Evolutionary conservation across 2,113 vertebrate species (phyloP).

Genomic region (Monarcha castaneiventris): DNA sequence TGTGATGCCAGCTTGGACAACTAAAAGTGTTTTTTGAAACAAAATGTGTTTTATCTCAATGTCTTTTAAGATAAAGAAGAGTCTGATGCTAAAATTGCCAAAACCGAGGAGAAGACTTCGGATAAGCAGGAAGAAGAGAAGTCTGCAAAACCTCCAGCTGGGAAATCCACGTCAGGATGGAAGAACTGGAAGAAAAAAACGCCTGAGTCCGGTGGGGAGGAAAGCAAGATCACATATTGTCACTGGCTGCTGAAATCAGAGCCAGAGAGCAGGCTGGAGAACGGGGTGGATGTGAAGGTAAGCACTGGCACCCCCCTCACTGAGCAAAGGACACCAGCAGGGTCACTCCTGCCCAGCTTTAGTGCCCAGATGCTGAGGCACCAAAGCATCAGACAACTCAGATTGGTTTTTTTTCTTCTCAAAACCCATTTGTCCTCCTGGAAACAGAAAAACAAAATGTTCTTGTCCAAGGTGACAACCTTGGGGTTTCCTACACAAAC

Average conservation of each 20-base stretch:
- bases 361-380: neutral
- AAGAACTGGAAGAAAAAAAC: constrained; percentile 35
- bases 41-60: neutral
- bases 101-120: neutral
- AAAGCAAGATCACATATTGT: constrained; percentile 35
- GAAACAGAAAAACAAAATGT: neutral
- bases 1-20: neutral
- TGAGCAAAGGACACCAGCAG: neutral
- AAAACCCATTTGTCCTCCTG: neutral
- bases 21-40: neutral
- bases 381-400: neutral
- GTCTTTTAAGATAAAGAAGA: constrained; percentile 58
- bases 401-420: neutral
- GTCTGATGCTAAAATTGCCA: constrained; percentile 55
- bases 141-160: neutral
- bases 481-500: neutral
- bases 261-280: constrained; percentile 91
- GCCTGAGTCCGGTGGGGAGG: neutral
- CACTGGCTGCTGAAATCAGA: constrained; percentile 97
- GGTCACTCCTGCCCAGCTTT: neutral
- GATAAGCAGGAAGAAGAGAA: constrained; percentile 38
- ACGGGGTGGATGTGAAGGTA: constrained; percentile 92
- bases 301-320: neutral
- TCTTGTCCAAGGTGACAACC: neutral
- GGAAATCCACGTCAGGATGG: constrained; percentile 36